Conservation (phyloP, 1,140 invertebrate species). For the Drosophila sechellia region DNA sequence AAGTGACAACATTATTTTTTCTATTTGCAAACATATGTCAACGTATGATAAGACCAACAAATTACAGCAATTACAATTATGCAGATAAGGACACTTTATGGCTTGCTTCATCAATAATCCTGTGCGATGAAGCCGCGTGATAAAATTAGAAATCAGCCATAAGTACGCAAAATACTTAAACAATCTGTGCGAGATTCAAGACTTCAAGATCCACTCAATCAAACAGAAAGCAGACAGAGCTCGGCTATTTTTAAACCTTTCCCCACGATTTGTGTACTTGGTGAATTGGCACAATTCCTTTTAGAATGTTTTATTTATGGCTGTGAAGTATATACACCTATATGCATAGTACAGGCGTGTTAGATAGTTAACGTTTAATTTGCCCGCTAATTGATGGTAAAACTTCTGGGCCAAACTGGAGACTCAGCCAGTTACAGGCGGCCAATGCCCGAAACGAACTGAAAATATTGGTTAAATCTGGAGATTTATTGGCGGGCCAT, state of each 20-base stretch:
- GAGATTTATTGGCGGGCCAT: background rate
- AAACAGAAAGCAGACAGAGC: slow-evolving; percentile 10
- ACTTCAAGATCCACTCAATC: slow-evolving; percentile 11
- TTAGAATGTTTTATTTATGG: slow-evolving; percentile 32
- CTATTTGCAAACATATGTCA: slow-evolving; percentile 10
- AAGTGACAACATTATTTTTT: background rate
- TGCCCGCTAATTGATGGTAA: slow-evolving; percentile 45
- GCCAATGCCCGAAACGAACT: slow-evolving; percentile 26
- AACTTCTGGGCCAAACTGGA: slow-evolving; percentile 52
- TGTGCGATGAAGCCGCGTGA: background rate
- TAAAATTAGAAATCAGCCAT: slow-evolving; percentile 1
- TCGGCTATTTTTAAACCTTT: slow-evolving; percentile 27
- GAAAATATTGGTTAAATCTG: slow-evolving; percentile 3
- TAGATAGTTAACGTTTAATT: slow-evolving; percentile 45
- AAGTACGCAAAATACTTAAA: background rate
- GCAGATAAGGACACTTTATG: slow-evolving; percentile 18
- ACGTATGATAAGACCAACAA: background rate
- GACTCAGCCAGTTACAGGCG: slow-evolving; percentile 36
- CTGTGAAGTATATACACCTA: background rate
- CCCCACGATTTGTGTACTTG: slow-evolving; percentile 9
- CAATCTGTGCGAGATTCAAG: slow-evolving; percentile 10
- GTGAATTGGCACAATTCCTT: slow-evolving; percentile 37
- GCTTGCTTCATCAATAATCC: slow-evolving; percentile 9
- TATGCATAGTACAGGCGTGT: background rate
- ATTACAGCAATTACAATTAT: slow-evolving; percentile 15